Percentiles rank a stretch among this genome's conserved stretches.
Conservation (phyloP, 2,888 invertebrate genomes). For the Plagiodera versicolora region DNA sequence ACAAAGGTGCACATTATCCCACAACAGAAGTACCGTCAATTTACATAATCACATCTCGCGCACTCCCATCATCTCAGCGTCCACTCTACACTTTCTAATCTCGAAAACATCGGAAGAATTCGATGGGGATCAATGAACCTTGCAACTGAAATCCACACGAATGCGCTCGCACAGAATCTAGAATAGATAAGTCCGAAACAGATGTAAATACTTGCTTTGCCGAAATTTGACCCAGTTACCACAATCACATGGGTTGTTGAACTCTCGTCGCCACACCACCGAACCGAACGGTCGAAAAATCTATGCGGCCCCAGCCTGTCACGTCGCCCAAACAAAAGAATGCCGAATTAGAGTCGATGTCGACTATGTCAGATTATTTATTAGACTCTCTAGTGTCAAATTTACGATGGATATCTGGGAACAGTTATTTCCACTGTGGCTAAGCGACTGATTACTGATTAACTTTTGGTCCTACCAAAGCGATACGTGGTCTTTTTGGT, state of each 20-base stretch:
- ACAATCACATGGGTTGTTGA: conserved; percentile 33
- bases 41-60: not conserved
- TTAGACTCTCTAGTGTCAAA: conserved; percentile 28
- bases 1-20: not conserved
- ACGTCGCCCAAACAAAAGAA: conserved; percentile 18
- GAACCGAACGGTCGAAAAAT: conserved; percentile 8
- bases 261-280: conserved; percentile 21
- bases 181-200: conserved; percentile 36
- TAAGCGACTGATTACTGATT: too few species aligned
- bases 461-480: too few species aligned
- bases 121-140: conserved; percentile 36
- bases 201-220: conserved; percentile 39
- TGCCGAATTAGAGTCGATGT: conserved; percentile 15
- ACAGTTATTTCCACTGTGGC: too few species aligned
- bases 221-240: conserved; percentile 44
- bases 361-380: conserved; percentile 26
- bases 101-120: conserved; percentile 6
- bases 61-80: conserved; percentile 14
- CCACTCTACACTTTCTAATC: conserved; percentile 22
- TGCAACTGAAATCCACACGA: conserved; percentile 24
- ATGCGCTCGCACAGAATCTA: conserved; percentile 31
- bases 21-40: not conserved
- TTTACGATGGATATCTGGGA: conserved; percentile 12
- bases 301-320: conserved; percentile 12
- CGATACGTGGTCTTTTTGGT: too few species aligned